A percentile compares a stretch with the other conserved stretches of the same genome.
These are phyloP conservation scores for Odontomachus brunneus DNA, from an alignment of 1,140 invertebrate species.

Conservation along the genomic window DNA sequence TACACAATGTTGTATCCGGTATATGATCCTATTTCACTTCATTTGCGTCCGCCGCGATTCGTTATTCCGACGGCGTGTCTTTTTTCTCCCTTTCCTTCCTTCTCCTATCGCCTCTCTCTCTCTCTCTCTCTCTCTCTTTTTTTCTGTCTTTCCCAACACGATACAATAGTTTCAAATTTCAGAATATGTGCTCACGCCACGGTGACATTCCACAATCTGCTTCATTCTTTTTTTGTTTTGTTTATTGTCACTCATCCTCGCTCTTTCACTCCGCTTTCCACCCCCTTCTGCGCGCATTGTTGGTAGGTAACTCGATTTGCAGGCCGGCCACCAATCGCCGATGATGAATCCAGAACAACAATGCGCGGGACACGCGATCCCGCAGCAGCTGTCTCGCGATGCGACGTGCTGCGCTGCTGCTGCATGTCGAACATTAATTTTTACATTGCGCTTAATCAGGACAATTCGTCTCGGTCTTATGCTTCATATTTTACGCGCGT, in stretches of 20 bases:
- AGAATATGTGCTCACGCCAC: conserved; percentile 24
- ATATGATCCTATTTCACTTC: conserved; percentile 58
- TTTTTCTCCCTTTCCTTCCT: neutral
- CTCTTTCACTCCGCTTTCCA: neutral
- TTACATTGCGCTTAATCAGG: too few relatives aligned
- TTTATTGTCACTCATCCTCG: neutral
- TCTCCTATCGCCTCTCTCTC: neutral
- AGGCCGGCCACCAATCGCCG: conserved; percentile 20
- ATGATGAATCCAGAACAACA: conserved; percentile 31
- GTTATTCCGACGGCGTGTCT: conserved; percentile 46
- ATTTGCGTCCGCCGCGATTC: conserved; percentile 60
- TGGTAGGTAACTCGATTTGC: conserved; percentile 40
- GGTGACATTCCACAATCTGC: conserved; percentile 17
- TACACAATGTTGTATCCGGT: neutral
- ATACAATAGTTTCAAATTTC: conserved; percentile 58
- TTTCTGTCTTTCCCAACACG: conserved; percentile 1
- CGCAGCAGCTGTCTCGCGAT: too few relatives aligned
- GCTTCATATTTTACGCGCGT: too few relatives aligned
- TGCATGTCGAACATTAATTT: conserved; percentile 21
- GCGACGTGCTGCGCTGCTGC: too few relatives aligned
- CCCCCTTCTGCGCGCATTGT: neutral
- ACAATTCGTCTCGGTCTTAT: too few relatives aligned
- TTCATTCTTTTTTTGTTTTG: conserved; percentile 3
- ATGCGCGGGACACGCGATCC: neutral
- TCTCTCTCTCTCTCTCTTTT: neutral